Conservation (phyloP, 2,113 vertebrate species). For the Labeo catla region DNA sequence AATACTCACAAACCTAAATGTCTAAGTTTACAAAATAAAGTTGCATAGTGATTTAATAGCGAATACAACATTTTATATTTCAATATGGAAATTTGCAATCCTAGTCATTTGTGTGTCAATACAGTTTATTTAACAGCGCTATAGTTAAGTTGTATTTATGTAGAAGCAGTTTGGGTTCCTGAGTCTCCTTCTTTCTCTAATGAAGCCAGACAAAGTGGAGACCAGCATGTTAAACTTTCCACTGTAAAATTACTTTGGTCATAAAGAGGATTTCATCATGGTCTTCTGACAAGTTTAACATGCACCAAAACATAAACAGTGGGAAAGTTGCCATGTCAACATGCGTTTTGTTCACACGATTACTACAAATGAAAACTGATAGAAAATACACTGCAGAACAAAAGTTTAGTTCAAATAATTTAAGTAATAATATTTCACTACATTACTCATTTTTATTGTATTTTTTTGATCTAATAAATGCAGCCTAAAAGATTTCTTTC, state of each 20-base stretch:
- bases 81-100: background rate
- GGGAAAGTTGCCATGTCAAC: conserved; percentile 64
- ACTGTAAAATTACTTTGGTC: conserved; percentile 35
- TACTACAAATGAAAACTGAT: background rate
- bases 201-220: conserved; percentile 5
- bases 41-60: background rate
- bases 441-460: background rate
- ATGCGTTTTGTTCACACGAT: background rate
- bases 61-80: background rate
- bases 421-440: background rate
- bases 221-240: conserved; percentile 49
- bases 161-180: background rate
- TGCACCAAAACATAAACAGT: conserved; percentile 60
- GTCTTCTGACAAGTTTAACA: conserved; percentile 52
- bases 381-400: background rate
- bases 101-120: background rate
- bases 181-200: background rate
- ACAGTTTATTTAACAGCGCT: background rate
- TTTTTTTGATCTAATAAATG: background rate
- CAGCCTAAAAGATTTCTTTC: background rate
- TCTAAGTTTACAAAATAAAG: background rate
- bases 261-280: conserved; percentile 48
- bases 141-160: background rate
- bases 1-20: background rate
- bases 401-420: background rate